These are phyloP conservation scores for Poecile montanus DNA, from an alignment of 2,797 vertebrate species.

Conservation along the genomic window DNA sequence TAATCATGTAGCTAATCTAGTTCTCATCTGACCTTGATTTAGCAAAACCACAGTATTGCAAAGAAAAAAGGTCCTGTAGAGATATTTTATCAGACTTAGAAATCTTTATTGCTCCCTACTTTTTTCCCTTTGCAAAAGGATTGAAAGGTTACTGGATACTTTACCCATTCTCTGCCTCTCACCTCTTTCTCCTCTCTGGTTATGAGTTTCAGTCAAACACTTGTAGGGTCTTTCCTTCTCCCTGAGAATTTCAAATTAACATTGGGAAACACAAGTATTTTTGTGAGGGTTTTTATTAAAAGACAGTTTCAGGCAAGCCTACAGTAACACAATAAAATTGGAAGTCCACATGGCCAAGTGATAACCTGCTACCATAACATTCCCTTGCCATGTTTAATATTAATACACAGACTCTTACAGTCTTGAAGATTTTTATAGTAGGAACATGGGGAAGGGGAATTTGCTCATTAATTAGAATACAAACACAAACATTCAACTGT, in stretches of 20 bases:
- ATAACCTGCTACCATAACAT: neutral
- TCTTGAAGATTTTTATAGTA: neutral
- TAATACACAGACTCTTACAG: neutral
- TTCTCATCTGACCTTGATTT: slow-evolving; percentile 59
- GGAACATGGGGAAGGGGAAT: fast-evolving
- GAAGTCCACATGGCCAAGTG: neutral
- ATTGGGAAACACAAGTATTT: neutral
- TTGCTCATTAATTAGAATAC: neutral
- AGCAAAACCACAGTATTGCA: slow-evolving; percentile 24
- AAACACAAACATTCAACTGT: neutral
- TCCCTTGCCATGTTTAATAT: neutral
- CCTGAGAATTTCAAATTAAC: neutral
- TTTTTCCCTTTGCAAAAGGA: slow-evolving; percentile 1
- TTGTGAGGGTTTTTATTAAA: neutral
- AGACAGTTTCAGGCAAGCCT: neutral
- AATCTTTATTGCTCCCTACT: slow-evolving; percentile 20
- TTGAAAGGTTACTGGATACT: neutral
- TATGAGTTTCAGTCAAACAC: neutral
- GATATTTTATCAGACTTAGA: slow-evolving; percentile 46
- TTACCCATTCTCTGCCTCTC: neutral
- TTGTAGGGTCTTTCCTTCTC: neutral
- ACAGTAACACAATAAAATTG: neutral
- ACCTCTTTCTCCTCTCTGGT: neutral
- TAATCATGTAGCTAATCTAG: slow-evolving; percentile 53
- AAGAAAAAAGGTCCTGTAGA: slow-evolving; percentile 22